Conservation (phyloP, 2,797 vertebrate species). For the Crocodylus rhombifer region DNA sequence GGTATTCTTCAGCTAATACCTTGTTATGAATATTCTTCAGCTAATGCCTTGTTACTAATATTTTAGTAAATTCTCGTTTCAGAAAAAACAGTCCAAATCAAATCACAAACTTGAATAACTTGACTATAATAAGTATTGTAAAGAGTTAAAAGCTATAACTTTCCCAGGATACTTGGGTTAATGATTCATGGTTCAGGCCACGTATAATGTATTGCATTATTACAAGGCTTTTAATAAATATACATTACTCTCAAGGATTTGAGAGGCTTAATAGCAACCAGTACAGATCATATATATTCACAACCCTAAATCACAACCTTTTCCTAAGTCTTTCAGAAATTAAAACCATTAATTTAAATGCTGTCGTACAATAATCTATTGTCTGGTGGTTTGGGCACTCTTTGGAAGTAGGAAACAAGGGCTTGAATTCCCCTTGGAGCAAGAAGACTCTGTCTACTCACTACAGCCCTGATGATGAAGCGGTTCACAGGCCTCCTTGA, state of each 20-base stretch:
- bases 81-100: not conserved
- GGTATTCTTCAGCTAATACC: too few species aligned
- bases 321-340: conserved; percentile 22
- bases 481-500: too few species aligned
- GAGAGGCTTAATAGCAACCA: conserved; percentile 11
- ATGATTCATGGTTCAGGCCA: conserved; percentile 20
- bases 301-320: conserved; percentile 32
- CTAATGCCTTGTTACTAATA: too few species aligned
- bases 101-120: not conserved
- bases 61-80: not conserved
- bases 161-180: not conserved
- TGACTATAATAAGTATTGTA: not conserved
- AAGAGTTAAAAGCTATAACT: conserved; percentile 25
- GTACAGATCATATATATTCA: not conserved
- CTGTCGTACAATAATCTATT: not conserved
- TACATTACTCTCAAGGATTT: not conserved
- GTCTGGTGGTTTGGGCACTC: not conserved
- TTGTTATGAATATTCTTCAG: too few species aligned
- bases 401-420: not conserved
- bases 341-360: conserved; percentile 16
- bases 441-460: not conserved
- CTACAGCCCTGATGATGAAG: too few species aligned
- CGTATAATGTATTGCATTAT: not conserved
- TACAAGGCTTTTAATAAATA: conserved; percentile 36
- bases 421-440: not conserved